Base-by-base conservation (phyloP, 2,888 invertebrate genomes). In the Steinernema carpocapsae region DNA sequence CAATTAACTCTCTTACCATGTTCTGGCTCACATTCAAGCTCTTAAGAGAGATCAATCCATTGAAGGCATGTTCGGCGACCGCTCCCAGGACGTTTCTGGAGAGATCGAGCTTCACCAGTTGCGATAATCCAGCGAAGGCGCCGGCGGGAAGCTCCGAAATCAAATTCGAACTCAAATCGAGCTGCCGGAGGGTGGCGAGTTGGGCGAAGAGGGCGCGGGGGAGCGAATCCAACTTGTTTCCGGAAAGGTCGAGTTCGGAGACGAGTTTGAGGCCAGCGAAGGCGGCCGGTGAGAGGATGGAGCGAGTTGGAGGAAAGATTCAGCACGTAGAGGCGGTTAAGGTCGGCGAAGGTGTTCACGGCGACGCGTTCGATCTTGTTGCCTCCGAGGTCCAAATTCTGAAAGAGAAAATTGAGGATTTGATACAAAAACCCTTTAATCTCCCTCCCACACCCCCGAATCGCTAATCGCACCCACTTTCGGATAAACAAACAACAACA, bases 281-380 rank as follows among this genome's bases (percentile, higher is more conserved):
- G 22, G 32, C 46, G 32, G 22, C n/a, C 14, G 76, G 73, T 22
- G 70, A 17, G 19, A 56, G 29, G n/a, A 22, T 72, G 74, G 6
- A 76, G 73, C 10, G 37, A 46, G 71, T 76, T 76, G 1, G 26
- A 45, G 0, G 76, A 64, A 1, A 76, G 59, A 37, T 76, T 76
- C 70, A 76, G 46, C 22, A 19, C 29, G 32, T 24, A 22, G 37
- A 76, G 56, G 4, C n/a, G 17, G 17, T 24, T 26, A 32, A 78
- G 70, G 32, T 72, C 77, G 32, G 56, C 73, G 70, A 76, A 76
- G 19, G 76, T 74, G 22, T 71, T 32, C 14, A 56, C 1, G 43
- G 24, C 59, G 32, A 76, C 74, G 42, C 71, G 64, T 17, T 64
- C 51, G 43, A 76, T 76, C 46, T 75, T 24, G 73, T 76, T 76